Conservation (phyloP, 2,797 vertebrate genomes). For the Iguana delicatissima region DNA sequence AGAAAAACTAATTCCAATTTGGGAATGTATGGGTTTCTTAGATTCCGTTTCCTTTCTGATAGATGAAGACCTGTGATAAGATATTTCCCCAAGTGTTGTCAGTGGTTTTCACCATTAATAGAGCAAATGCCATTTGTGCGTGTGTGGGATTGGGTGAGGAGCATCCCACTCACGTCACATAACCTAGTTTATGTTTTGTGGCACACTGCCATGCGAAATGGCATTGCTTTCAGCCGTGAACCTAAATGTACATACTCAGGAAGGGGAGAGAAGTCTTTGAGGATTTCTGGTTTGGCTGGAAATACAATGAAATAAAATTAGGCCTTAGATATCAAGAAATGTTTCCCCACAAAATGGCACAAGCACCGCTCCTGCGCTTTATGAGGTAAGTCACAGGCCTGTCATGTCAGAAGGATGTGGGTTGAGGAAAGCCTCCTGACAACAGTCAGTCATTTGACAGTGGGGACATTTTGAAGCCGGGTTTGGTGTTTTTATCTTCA, state of each 20-base stretch:
- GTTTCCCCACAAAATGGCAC: not conserved
- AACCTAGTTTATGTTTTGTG: not conserved
- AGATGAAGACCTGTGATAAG: no score
- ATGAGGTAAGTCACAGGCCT: not conserved
- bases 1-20: not conserved
- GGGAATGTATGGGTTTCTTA: not conserved
- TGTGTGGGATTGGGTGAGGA: not conserved
- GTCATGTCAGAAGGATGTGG: not conserved
- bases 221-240: not conserved
- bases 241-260: not conserved
- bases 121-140: not conserved
- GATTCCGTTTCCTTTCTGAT: not conserved
- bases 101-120: not conserved
- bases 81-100: not conserved
- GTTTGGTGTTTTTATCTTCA: not conserved
- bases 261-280: not conserved
- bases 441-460: not conserved
- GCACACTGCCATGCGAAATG: not conserved
- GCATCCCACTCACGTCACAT: not conserved
- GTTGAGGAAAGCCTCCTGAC: not conserved
- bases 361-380: no score
- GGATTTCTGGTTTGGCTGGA: not conserved
- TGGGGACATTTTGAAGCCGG: not conserved
- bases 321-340: not conserved
- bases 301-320: not conserved